Base-by-base conservation (phyloP, 2,797 vertebrate species). In the Chaunax sp. region DNA sequence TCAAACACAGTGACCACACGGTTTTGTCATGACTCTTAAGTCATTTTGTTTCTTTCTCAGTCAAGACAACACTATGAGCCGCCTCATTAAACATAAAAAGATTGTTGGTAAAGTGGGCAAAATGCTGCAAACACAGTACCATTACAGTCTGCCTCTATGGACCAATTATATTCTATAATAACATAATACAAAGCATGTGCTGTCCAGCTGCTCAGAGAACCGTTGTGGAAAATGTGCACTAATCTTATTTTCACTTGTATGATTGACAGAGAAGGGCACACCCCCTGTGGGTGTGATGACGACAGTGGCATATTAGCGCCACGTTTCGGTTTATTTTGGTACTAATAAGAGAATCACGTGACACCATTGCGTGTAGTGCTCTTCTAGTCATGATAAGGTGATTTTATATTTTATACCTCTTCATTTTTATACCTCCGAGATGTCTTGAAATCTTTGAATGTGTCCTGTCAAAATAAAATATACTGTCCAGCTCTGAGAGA, bases 341-440 rank as follows among this genome's bases (percentile, higher is more conserved):
- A 77, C 73, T 74, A 64, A 69, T 25, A 19, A 56, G 52, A 66
- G 14, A 56, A 43, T 49, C 58, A 60, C 78, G 64, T 69, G 60
- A 66, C 49, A 59, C 74, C 59, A 11, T 35, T 59, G 55, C 61
- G 55, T 81, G 60, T 45, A 55, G 64, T 63, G 75, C 72, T 78
- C 85, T 80, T 87, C 81, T 62, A n/a, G 84, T 89, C 90, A 89
- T 77, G 88, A 92, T 70, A 70, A 58, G 63, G 76, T 84, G 80
- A 82, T 83, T 86, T 86, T 64, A 30, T 76, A 76, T 78, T 83
- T 75, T 61, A 64, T 62, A 76, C 67, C 62, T 84, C 61, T 72
- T 77, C 15, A 70, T 85, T 81, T 86, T 78, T 86, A 70, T 89
- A 87, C 75, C 73, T 87, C 84, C 63, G 59, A 78, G 50, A 79